Evolutionary conservation across 2,888 invertebrate species (phyloP).

Genomic region (Blomia tropicalis): DNA sequence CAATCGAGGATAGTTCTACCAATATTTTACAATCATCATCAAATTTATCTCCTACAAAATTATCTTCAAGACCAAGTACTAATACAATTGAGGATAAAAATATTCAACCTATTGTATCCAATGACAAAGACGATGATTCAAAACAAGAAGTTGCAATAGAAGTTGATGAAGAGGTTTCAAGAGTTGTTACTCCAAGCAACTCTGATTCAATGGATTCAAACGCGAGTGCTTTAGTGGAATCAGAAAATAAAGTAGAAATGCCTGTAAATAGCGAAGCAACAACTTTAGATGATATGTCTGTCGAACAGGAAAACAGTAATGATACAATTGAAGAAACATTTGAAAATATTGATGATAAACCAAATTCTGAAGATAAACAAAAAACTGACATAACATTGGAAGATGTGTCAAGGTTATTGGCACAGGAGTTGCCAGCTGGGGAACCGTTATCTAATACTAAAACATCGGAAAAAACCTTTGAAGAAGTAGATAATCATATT

Average conservation of each 20-base stretch:
- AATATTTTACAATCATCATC: not conserved
- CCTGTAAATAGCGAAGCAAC: too few relatives aligned
- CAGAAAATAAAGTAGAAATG: not conserved
- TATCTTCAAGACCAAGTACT: not conserved
- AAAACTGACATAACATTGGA: not conserved
- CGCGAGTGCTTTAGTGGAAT: not conserved
- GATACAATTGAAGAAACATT: conserved; percentile 6
- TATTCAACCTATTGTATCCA: not conserved
- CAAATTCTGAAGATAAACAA: not conserved
- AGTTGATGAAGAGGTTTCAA: not conserved
- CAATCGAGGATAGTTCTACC: not conserved
- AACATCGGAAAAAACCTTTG: not conserved
- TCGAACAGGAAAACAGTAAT: not conserved
- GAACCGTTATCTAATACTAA: not conserved
- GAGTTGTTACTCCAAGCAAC: not conserved
- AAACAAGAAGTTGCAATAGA: not conserved
- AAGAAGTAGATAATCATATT: not conserved
- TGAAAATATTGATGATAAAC: conserved; percentile 6
- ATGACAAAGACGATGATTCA: not conserved
- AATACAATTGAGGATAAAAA: not conserved
- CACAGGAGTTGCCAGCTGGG: not conserved
- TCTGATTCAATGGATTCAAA: not conserved
- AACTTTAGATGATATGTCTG: not conserved
- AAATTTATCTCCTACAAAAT: not conserved
- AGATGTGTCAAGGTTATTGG: not conserved